These are phyloP conservation scores for Lottia gigantea DNA, from an alignment of 2,888 invertebrate genomes.

Conservation along the genomic window DNA sequence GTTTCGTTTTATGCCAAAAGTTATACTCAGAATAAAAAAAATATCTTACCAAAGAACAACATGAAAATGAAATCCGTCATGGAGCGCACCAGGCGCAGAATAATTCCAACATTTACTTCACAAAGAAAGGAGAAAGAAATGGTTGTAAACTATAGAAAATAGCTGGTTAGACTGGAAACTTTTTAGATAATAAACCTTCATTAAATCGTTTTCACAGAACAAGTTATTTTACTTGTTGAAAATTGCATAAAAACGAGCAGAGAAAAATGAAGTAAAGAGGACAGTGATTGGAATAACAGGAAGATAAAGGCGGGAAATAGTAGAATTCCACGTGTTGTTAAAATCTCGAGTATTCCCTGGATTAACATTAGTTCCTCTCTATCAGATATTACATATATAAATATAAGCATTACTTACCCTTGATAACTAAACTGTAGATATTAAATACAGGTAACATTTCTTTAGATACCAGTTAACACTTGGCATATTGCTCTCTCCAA, in stretches of 20 bases:
- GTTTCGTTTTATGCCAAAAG: too few relatives aligned
- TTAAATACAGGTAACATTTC: not conserved
- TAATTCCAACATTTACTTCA: not conserved
- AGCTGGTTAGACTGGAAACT: too few relatives aligned
- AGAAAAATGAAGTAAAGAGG: slow-evolving; percentile 3
- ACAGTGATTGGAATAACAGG: slow-evolving; percentile 1
- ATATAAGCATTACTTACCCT: not conserved
- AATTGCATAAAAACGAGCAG: slow-evolving; percentile 1
- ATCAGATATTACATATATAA: not conserved
- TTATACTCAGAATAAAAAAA: too few relatives aligned
- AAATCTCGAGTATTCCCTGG: not conserved
- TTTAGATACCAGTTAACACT: not conserved
- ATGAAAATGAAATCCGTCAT: not conserved
- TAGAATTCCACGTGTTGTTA: slow-evolving; percentile 8
- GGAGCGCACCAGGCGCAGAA: not conserved
- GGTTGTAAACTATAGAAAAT: too few relatives aligned
- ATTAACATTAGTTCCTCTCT: not conserved
- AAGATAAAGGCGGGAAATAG: not conserved
- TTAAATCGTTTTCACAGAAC: slow-evolving; percentile 5
- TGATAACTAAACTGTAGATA: not conserved
- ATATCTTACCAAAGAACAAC: too few relatives aligned
- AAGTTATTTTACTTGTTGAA: slow-evolving; percentile 6
- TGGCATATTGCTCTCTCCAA: too few relatives aligned
- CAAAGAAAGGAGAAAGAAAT: too few relatives aligned
- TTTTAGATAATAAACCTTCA: not conserved